Conservation (phyloP, 1,140 invertebrate species). For the Brachionus asplanchnoidis region DNA sequence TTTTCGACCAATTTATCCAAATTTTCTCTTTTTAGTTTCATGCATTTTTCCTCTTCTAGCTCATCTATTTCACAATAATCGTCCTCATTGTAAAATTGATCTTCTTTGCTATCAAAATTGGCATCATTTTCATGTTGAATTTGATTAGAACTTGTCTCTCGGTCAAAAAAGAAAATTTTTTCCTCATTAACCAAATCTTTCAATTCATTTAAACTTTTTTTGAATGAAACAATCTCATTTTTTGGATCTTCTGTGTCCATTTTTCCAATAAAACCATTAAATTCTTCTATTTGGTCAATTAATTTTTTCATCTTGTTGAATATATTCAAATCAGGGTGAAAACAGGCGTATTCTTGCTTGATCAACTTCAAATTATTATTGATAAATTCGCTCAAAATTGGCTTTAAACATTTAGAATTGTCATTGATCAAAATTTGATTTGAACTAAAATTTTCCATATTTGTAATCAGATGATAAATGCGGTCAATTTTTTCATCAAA, state of each 20-base stretch:
- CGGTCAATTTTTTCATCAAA: neutral
- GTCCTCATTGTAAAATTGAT: neutral
- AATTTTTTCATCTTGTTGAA: conserved; percentile 25
- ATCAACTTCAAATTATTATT: neutral
- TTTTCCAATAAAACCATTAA: neutral
- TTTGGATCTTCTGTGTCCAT: neutral
- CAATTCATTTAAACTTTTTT: neutral
- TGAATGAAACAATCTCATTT: neutral
- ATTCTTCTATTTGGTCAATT: neutral
- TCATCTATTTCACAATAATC: conserved; percentile 41
- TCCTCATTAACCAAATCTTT: conserved; percentile 1
- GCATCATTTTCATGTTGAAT: neutral
- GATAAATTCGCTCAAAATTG: conserved; percentile 1
- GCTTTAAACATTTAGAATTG: neutral
- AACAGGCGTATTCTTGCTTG: conserved; percentile 26
- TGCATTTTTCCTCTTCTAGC: conserved; percentile 24
- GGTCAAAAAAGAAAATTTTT: neutral
- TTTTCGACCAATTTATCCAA: conserved; percentile 28
- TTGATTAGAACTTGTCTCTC: neutral
- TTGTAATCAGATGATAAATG: neutral
- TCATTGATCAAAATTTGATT: conserved; percentile 25
- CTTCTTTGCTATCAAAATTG: neutral
- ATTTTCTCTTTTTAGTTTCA: neutral
- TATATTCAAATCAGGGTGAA: conserved; percentile 26
- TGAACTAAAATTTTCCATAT: conserved; percentile 24